Conservation (phyloP, 2,888 invertebrate genomes). For the Calameuta filiformis region DNA sequence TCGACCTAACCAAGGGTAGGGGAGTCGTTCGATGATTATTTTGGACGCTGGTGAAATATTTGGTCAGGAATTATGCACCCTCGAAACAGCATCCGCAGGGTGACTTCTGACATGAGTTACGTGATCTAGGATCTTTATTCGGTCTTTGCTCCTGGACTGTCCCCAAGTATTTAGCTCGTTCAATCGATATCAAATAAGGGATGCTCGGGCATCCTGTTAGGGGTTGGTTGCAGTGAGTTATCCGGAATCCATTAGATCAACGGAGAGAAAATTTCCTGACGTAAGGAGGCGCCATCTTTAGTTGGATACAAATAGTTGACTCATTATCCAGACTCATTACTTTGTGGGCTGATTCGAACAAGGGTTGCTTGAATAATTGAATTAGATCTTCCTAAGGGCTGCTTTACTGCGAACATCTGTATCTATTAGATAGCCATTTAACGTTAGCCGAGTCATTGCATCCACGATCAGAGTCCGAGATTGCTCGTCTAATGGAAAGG, state of each 20-base stretch:
- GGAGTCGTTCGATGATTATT: constrained; percentile 25
- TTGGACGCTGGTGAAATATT: constrained; percentile 31
- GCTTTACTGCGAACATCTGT: constrained; percentile 27
- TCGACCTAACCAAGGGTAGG: neutral
- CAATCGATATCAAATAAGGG: neutral
- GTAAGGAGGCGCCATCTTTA: neutral
- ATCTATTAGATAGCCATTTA: constrained; percentile 30
- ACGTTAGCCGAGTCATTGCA: constrained; percentile 14
- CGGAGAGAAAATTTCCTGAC: neutral
- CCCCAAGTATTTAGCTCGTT: neutral
- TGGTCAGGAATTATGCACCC: constrained; percentile 34
- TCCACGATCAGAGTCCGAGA: constrained; percentile 4
- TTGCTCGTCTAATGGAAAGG: neutral
- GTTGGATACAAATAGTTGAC: neutral
- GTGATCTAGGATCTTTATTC: neutral
- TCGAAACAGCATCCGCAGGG: neutral
- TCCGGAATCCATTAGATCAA: neutral
- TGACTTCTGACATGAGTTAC: neutral
- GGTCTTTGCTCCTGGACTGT: neutral
- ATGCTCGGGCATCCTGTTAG: neutral
- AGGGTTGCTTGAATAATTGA: constrained; percentile 12
- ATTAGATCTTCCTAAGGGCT: constrained; percentile 14
- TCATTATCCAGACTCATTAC: neutral
- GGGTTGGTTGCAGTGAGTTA: neutral
- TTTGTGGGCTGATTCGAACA: neutral